A percentile compares a stretch with the other conserved stretches of the same genome.
These are phyloP conservation scores for Bagarius yarrelli DNA, from an alignment of 2,113 vertebrate genomes.

Conservation along the genomic window DNA sequence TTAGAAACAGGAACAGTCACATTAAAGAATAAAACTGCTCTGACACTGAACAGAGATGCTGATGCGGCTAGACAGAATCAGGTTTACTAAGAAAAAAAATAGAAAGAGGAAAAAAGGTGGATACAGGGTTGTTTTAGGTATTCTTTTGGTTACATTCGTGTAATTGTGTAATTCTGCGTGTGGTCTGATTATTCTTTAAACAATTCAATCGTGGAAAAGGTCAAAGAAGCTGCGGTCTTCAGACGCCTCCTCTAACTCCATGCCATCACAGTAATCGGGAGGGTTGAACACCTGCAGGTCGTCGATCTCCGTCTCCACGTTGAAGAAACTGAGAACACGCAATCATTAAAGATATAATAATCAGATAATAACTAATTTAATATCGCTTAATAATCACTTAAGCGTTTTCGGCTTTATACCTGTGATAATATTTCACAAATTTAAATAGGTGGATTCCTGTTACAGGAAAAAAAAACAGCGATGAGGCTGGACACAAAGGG, in stretches of 20 bases:
- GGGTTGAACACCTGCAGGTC: slow-evolving; percentile 40
- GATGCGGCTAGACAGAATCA: slow-evolving; percentile 3
- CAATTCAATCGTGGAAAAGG: slow-evolving; percentile 50
- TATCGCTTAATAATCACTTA: not conserved
- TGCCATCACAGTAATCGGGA: slow-evolving; percentile 43
- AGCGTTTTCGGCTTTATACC: not conserved
- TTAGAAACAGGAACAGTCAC: slow-evolving; percentile 29
- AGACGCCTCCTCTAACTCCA: slow-evolving; percentile 27
- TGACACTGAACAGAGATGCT: slow-evolving; percentile 1
- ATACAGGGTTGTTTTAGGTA: not conserved
- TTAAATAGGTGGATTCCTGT: too few relatives aligned
- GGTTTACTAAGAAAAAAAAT: slow-evolving; percentile 15
- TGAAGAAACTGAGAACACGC: slow-evolving; percentile 37
- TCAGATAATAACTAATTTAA: not conserved
- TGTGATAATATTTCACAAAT: not conserved
- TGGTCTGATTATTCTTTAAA: slow-evolving; percentile 6
- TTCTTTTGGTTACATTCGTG: slow-evolving; percentile 4
- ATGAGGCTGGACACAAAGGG: not conserved
- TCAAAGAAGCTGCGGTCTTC: slow-evolving; percentile 52
- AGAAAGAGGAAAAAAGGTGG: slow-evolving; percentile 32
- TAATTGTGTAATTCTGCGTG: slow-evolving; percentile 10
- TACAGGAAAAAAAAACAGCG: too few relatives aligned
- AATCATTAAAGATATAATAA: not conserved
- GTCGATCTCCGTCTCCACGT: slow-evolving; percentile 43
- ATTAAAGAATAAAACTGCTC: slow-evolving; percentile 22